phyloP scores from a whole-genome alignment of 2,113 vertebrate species.

The Erinaceus europaeus region DNA sequence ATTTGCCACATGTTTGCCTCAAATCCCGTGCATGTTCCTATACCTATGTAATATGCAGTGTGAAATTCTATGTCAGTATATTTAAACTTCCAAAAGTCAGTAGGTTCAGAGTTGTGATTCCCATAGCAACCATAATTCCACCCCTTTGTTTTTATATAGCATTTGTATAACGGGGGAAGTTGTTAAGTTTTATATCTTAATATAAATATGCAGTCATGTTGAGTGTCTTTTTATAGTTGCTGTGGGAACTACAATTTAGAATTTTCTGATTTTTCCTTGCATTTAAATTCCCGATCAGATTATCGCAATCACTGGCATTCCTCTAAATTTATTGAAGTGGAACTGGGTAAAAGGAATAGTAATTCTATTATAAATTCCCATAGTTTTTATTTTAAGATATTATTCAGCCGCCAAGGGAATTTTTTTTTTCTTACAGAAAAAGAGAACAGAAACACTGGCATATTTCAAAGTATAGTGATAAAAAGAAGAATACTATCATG shows the following conservation, averaged over 20 bases:
- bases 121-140: constrained; percentile 78
- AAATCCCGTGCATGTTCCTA: constrained; percentile 73
- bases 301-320: constrained; percentile 65
- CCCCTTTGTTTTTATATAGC: constrained; percentile 79
- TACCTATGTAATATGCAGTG: constrained; percentile 79
- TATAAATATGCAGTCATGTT: constrained; percentile 78
- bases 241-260: constrained; percentile 74
- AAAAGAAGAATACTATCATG: constrained; percentile 51
- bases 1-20: constrained; percentile 77
- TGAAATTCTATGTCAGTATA: constrained; percentile 79
- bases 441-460: background rate
- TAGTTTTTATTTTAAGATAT: constrained; percentile 66
- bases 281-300: constrained; percentile 76
- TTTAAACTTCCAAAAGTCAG: constrained; percentile 78
- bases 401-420: constrained; percentile 49
- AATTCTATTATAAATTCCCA: constrained; percentile 69
- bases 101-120: constrained; percentile 78
- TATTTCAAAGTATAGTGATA: constrained; percentile 63
- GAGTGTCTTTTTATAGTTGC: constrained; percentile 79
- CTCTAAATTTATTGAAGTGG: constrained; percentile 71
- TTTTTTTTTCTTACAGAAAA: background rate
- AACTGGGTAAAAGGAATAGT: constrained; percentile 53
- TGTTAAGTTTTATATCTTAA: constrained; percentile 79
- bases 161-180: constrained; percentile 78
- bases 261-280: constrained; percentile 75